Evolutionary conservation across 2,113 vertebrate genomes (phyloP), one percentile per base, ranked within the genome.

Genomic region (Physeter macrocephalus): DNA sequence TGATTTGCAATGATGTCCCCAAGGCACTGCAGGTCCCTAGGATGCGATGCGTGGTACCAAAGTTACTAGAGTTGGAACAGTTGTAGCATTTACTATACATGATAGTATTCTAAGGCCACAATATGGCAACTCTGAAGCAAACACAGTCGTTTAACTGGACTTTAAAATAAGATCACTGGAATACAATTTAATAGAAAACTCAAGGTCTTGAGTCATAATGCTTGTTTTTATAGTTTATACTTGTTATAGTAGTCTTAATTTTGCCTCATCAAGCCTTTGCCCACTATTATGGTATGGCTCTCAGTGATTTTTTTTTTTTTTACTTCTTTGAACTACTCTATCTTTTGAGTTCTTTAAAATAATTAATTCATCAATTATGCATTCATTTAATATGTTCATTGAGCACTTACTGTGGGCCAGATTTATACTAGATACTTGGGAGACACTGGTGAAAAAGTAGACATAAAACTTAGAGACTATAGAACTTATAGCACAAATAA

Each of bases 91-190:
- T 41, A 52, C 34, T 88, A 36, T 11, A 36, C 5, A 20, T 36
- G 17, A 36, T 57, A 78, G 21, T 54, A 64, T 85, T 88, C 49
- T 78, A 87, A 95, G 34, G 62, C 80, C 81, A 94, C 49, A 69
- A 52, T 87, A 49, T 64, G 81, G 52, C 31, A 88, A 72, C 31
- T 64, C 36, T 41, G 43, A 81, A 49, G 59, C 72, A 90, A 94
- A 94, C 23, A 82, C 20, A 54, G 36, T 94, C 94, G 36, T 88
- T 96, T 90, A 94, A 67, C 31, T 90, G 85, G 52, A 87, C 21
- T 85, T 93, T 57, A 97, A 75, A 92, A 43, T 88, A 84, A 92
- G 62, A 77, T 86, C 62, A 77, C n/a, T 66, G 25, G 54, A 86
- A 92, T 86, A 67, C 20, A 62, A 36, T 36, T 94, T 61, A 95